Conservation (phyloP, 2,113 vertebrate genomes). For the Apodemus sylvaticus region DNA sequence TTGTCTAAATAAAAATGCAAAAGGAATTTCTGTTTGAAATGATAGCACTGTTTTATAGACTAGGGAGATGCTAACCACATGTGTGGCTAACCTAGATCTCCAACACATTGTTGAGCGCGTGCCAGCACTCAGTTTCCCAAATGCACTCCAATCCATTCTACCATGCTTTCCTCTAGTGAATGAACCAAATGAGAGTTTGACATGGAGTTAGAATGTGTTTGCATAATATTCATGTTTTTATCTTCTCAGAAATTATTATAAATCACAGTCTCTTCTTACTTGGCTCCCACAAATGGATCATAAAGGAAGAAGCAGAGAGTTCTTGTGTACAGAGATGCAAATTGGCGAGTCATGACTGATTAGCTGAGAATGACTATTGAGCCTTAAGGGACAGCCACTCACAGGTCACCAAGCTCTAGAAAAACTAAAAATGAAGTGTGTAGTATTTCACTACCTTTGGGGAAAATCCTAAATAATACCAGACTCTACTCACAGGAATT, state of each 20-base stretch:
- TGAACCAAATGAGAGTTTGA: background rate
- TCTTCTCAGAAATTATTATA: conserved; percentile 11
- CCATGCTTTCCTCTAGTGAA: background rate
- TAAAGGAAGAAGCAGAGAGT: background rate
- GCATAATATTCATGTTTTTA: background rate
- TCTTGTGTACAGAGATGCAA: background rate
- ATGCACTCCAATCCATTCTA: background rate
- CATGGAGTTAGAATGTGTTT: background rate
- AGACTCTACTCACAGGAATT: background rate
- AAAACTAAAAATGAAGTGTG: conserved; percentile 15
- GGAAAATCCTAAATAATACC: background rate
- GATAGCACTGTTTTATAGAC: background rate
- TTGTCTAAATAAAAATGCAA: background rate
- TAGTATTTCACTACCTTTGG: background rate
- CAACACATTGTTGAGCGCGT: background rate
- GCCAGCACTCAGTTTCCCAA: background rate
- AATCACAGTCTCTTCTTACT: background rate
- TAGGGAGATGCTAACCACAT: background rate
- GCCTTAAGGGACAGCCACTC: background rate
- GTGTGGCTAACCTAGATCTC: background rate
- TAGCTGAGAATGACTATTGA: background rate
- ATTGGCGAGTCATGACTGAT: background rate
- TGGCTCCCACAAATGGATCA: background rate
- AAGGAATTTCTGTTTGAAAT: conserved; percentile 26
- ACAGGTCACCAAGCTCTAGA: background rate